Evolutionary conservation across 2,888 invertebrate genomes (phyloP), one percentile per base, ranked within the genome.

Genomic region (Eupithecia insigniata): DNA sequence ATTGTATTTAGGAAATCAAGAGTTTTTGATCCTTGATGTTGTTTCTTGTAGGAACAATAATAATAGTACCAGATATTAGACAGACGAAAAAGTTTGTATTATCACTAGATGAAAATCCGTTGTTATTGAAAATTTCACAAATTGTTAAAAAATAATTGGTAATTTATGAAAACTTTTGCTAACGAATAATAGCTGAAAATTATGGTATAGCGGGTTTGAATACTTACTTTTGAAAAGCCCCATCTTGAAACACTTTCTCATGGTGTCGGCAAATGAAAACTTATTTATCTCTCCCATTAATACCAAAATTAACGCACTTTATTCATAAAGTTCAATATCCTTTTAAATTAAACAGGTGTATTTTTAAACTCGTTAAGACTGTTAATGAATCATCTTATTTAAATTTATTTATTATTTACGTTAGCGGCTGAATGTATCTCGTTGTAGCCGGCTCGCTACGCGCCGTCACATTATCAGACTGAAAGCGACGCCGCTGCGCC

Each of bases 231-330:
- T 93, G 67, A 93, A 93, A 70, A 94, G 87, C 73, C 93, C 92
- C 92, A 93, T 93, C 85, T 94, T 94, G 85, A 94, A 93, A 82
- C 91, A 93, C 89, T 92, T 93, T 87, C 92, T 86, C 92, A 94
- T 92, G 78, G 88, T 90, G 86, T 89, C 86, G 69, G 91, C 84
- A 79, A 92, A 83, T 61, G 85, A 83, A 70, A 83, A 80, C 85
- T 85, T 90, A 75, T 86, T 88, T 80, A 85, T 79, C 81, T 90
- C 90, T 80, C 88, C 91, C 91, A 92, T 89, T 83, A 82, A 86
- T 84, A 68, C 78, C 74, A 82, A 73, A 73, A 73, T 70, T 66
- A 70, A 67, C 28, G 66, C 51, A 39, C 58, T 58, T 46, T 60
- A 46, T 30, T 18, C n/a, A 55, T 55, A 55, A 22, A 55, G 55